phyloP scores from a whole-genome alignment of 2,888 invertebrate genomes.

The Spilosoma lubricipeda region DNA sequence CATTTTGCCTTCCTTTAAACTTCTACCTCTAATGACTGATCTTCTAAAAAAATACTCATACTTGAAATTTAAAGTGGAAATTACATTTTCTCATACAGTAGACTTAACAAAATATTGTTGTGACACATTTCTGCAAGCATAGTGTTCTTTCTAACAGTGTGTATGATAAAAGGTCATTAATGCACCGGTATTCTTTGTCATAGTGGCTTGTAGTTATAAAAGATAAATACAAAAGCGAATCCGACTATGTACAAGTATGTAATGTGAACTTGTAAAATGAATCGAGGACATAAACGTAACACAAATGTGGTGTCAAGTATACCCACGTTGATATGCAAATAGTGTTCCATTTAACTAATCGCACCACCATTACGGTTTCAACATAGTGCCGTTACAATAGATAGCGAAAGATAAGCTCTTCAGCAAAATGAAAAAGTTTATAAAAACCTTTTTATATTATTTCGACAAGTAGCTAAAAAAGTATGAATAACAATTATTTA shows the following conservation, averaged over 20 bases:
- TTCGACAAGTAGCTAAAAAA: neutral
- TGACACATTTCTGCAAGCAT: neutral
- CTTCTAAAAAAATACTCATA: neutral
- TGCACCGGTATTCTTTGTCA: neutral
- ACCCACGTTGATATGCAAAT: conserved; percentile 73
- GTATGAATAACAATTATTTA: neutral
- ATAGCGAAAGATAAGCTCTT: conserved; percentile 66
- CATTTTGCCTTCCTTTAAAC: neutral
- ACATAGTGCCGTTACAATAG: conserved; percentile 62
- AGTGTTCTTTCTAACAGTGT: neutral
- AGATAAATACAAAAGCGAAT: neutral
- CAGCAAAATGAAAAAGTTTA: conserved; percentile 26
- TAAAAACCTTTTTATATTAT: neutral
- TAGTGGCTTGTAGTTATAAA: neutral
- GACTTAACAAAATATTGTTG: neutral
- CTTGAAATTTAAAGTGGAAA: neutral
- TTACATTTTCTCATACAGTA: neutral
- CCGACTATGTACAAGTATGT: neutral
- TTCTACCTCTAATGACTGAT: neutral
- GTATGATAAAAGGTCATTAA: neutral
- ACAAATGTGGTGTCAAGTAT: conserved; percentile 45
- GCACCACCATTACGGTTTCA: conserved; percentile 65
- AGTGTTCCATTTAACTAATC: conserved; percentile 73
- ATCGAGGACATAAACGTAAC: neutral
- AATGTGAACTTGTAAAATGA: neutral